These are phyloP conservation scores for Oedothorax gibbosus DNA, from an alignment of 1,140 invertebrate genomes.

Conservation along the genomic window DNA sequence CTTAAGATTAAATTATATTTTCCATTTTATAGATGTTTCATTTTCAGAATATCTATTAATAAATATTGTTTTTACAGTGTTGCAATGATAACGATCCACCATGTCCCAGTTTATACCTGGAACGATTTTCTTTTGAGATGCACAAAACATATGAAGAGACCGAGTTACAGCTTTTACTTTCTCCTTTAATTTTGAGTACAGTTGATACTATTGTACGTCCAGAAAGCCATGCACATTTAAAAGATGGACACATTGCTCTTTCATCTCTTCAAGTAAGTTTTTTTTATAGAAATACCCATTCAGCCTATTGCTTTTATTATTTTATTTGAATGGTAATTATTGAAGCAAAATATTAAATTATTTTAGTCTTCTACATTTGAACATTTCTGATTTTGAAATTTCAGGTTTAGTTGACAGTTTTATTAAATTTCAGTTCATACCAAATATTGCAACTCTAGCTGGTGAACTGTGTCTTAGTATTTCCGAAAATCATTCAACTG, in stretches of 20 bases:
- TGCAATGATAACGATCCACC: constrained; percentile 87
- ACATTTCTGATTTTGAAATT: no score
- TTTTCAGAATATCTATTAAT: no score
- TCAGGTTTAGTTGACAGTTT: no score
- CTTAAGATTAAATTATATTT: no score
- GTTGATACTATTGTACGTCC: constrained; percentile 65
- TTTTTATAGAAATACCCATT: not conserved
- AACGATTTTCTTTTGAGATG: constrained; percentile 96
- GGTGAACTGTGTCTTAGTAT: no score
- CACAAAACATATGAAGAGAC: constrained; percentile 93
- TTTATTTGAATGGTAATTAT: not conserved
- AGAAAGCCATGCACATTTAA: constrained; percentile 67
- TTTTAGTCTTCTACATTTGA: no score
- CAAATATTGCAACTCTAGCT: no score
- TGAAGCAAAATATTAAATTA: no score
- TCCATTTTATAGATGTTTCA: no score
- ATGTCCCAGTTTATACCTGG: constrained; percentile 89
- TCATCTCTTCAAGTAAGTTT: constrained; percentile 68
- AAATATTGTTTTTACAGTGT: constrained; percentile 72
- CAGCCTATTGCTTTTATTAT: not conserved
- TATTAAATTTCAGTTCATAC: no score
- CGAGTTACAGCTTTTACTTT: constrained; percentile 88
- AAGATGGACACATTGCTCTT: constrained; percentile 70
- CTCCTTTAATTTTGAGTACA: constrained; percentile 81
- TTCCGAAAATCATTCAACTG: no score